Percentiles rank a stretch among this genome's conserved stretches.
Evolutionary conservation across 2,113 vertebrate species (phyloP).

Genomic region (Myrmophylax atrothorax): DNA sequence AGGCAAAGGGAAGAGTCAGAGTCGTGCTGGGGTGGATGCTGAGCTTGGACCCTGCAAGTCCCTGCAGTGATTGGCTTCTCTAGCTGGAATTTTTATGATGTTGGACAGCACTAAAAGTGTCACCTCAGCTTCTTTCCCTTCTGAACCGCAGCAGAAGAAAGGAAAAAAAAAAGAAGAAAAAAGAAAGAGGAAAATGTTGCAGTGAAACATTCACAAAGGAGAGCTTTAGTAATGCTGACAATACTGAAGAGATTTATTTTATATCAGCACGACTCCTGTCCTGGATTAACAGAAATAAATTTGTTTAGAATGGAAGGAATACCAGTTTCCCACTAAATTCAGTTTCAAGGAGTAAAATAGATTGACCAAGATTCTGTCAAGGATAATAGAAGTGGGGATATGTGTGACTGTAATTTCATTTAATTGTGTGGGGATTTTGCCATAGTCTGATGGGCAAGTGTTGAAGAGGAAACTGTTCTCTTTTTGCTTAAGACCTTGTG

Average conservation of each 20-base stretch:
- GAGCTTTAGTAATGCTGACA: neutral
- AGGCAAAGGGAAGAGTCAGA: neutral
- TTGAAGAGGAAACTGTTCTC: neutral
- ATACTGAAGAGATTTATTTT: neutral
- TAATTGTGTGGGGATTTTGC: neutral
- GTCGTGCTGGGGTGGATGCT: neutral
- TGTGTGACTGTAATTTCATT: neutral
- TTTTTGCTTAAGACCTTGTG: neutral
- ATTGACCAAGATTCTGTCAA: neutral
- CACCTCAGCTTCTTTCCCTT: neutral
- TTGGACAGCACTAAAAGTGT: neutral
- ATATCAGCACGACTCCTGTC: neutral
- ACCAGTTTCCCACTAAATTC: neutral
- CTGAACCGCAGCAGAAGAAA: neutral
- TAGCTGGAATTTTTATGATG: neutral
- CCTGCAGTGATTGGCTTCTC: neutral
- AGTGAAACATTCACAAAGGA: neutral
- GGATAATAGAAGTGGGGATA: neutral
- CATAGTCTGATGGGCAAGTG: neutral
- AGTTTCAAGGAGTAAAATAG: neutral
- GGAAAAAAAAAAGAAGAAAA: fast-evolving
- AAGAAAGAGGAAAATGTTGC: neutral
- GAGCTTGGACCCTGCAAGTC: neutral
- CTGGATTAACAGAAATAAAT: neutral
- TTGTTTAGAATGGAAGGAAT: neutral